Evolutionary conservation across 2,113 vertebrate species (phyloP).

Genomic region (Urocitellus parryii): DNA sequence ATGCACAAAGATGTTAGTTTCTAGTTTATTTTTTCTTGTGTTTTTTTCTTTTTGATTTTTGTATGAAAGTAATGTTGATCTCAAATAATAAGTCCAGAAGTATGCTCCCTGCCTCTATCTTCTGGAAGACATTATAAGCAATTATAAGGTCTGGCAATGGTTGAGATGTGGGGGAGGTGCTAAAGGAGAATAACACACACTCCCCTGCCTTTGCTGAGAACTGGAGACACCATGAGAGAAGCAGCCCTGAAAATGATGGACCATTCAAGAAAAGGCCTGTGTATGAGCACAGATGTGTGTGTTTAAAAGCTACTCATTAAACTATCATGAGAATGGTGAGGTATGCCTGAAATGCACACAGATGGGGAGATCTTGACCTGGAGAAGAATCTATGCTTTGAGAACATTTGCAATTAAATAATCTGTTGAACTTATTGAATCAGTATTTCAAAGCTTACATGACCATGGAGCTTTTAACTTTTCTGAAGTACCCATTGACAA

Average conservation of each 20-base stretch:
- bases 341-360: slow-evolving; percentile 3
- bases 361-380: slow-evolving; percentile 33
- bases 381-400: slow-evolving; percentile 28
- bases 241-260: not conserved
- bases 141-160: too few relatives aligned
- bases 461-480: not conserved
- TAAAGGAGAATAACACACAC: not conserved
- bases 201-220: not conserved
- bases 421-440: slow-evolving; percentile 29
- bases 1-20: not conserved
- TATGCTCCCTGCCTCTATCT: not conserved
- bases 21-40: not conserved
- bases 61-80: not conserved
- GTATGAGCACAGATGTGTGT: not conserved
- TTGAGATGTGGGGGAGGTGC: not conserved
- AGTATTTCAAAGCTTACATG: not conserved
- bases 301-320: slow-evolving; percentile 61
- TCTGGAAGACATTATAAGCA: not conserved
- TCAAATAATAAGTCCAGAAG: too few relatives aligned
- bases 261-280: not conserved
- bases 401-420: slow-evolving; percentile 49
- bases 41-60: not conserved
- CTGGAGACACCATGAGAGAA: not conserved
- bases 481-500: not conserved
- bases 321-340: not conserved